phyloP scores from a whole-genome alignment of 2,888 invertebrate genomes.

The Brenthis hecate region DNA sequence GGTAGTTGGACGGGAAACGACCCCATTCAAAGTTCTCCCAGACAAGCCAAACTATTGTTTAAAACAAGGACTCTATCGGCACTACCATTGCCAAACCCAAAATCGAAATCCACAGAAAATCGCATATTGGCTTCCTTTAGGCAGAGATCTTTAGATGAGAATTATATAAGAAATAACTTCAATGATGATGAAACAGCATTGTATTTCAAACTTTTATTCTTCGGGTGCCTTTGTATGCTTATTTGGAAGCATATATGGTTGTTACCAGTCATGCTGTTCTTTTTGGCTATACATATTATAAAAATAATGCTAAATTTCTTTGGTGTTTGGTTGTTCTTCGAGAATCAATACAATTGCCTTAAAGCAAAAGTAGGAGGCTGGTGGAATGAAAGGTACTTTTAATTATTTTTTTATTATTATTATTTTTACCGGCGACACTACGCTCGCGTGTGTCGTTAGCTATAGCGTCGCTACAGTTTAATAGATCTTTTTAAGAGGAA shows the following conservation, averaged over 20 bases:
- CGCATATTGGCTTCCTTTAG: conserved; percentile 69
- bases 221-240: conserved; percentile 91
- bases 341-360: conserved; percentile 69
- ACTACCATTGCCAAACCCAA: conserved; percentile 64
- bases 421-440: background rate
- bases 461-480: no score
- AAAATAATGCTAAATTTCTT: conserved; percentile 77
- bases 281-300: conserved; percentile 87
- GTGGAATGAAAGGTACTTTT: conserved; percentile 82
- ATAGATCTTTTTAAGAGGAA: no score
- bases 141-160: conserved; percentile 70
- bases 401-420: background rate
- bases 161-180: conserved; percentile 69
- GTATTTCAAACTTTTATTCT: conserved; percentile 90
- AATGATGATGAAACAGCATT: conserved; percentile 84
- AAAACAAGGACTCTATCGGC: conserved; percentile 76
- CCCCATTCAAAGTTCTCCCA: conserved; percentile 58
- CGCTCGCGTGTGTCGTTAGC: no score
- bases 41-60: conserved; percentile 69
- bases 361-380: conserved; percentile 75
- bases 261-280: conserved; percentile 88
- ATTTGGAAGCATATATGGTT: conserved; percentile 94
- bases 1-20: conserved; percentile 64
- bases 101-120: conserved; percentile 62
- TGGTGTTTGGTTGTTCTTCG: conserved; percentile 76